Evolutionary conservation across 2,113 vertebrate species (phyloP), one percentile per base, ranked within the genome.

Genomic region (Onychostoma macrolepis): DNA sequence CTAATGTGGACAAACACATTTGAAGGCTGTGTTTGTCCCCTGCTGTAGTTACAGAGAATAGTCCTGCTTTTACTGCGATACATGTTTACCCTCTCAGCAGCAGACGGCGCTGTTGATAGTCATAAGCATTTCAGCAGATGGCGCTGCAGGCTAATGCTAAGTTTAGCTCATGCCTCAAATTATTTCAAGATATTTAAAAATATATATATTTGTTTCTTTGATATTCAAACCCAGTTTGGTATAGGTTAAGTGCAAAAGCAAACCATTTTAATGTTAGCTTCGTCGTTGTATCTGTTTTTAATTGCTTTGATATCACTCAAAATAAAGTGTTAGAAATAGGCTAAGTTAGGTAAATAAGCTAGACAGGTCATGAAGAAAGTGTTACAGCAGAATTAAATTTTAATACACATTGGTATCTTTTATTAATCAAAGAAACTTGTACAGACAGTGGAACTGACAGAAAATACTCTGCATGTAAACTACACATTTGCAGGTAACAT

Each of bases 391-490:
- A 33, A 41, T 26, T 3, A 83, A 53, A 79, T 83, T 45, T 38
- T n/a, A 67, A 89, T 89, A 85, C 87, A 75, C 67, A 50, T 43
- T 77, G 58, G 78, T 71, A 82, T 85, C n/a, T 90, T 90, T 91
- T 91, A 94, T 93, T 93, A 96, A 94, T 96, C 95, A 96, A 95
- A 88, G 81, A 86, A 93, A 94, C 87, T 88, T 88, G 89, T 87
- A 93, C 93, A 94, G 86, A 92, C 92, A 92, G 89, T 75, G 80
- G 91, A 93, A 90, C 96, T 95, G 96, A 96, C 92, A 91, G 91
- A 92, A 93, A 95, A 94, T 94, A 96, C 94, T 95, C 96, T 95
- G 96, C 93, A 95, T 95, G 93, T 94, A 95, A 95, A 94, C 96
- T 95, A 96, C 94, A 95, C 93, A 90, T 96, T 94, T 93, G 92